These are phyloP conservation scores for Barbus barbus DNA, from an alignment of 2,113 vertebrate genomes.

Conservation along the genomic window DNA sequence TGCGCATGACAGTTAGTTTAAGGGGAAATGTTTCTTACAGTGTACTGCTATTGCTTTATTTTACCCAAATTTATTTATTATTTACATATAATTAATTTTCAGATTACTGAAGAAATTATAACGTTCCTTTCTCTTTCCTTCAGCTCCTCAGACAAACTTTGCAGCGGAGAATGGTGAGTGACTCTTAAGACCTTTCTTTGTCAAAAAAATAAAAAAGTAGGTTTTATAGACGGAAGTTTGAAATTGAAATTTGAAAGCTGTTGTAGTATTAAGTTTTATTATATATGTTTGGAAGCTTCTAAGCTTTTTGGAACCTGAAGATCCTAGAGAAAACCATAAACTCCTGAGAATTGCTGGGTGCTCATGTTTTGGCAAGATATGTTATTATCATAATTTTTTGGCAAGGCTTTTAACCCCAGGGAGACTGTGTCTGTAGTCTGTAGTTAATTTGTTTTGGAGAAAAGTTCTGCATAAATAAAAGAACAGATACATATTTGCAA, in stretches of 20 bases:
- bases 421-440: neutral
- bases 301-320: neutral
- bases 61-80: neutral
- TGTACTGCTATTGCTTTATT: neutral
- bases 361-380: neutral
- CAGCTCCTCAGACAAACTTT: slow-evolving; percentile 88
- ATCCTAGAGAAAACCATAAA: neutral
- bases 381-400: neutral
- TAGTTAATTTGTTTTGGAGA: neutral
- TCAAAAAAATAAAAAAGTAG: neutral
- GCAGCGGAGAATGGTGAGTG: slow-evolving; percentile 89
- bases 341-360: neutral
- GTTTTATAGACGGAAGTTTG: neutral
- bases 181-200: neutral
- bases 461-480: neutral
- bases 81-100: neutral
- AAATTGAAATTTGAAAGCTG: slow-evolving; percentile 23
- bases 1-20: neutral
- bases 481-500: neutral
- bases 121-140: slow-evolving; percentile 61
- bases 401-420: neutral
- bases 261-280: neutral
- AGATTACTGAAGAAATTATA: neutral
- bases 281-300: neutral
- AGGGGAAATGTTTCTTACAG: slow-evolving; percentile 1